Base-by-base conservation (phyloP, 2,797 vertebrate species). In the Chrosomus eos region DNA sequence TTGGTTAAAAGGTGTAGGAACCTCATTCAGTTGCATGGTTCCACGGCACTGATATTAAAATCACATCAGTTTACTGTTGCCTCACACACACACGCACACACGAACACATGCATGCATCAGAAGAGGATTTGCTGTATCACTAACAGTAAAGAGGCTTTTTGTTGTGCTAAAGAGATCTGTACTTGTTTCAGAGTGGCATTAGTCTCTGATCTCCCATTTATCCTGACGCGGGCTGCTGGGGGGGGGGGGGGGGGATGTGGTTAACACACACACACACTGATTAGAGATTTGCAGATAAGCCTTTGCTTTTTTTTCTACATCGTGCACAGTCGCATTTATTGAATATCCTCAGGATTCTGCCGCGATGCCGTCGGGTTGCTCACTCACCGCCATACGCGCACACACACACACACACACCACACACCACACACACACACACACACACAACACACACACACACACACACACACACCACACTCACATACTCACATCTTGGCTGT, bases 61-160 rank as follows among this genome's bases (percentile, higher is more conserved):
- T 72, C 33, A 23, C 76, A 77, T 60, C 75, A 48, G 71, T 48
- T 73, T 28, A 28, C 16, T 7, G 14, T 8, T 3, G 14, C 16
- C 33, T 2, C 33, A 11, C 23, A 36, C 36, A 14, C 67, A 23
- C 23, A 28, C 31, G 4, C 23, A 38, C 51, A 14, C 73, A 68
- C 68, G 13, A 23, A 45, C 51, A 23, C 82, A 33, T 1, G 0
- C 45, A 51, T 31, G 6, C 23, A 26, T 58, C 76, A 90, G 92
- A 91, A 94, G 91, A 93, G 92, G 94, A 94, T 96, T 95, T 94
- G 86, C 93, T 93, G 93, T 94, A 95, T 96, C 95, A 90, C 90
- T 95, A 87, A 92, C 94, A 92, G 94, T 92, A 95, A 95, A 95
- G 93, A 94, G 94, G 95, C 94, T 96, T 95, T 95, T 92, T 95